Base-by-base conservation (phyloP, 2,888 invertebrate species). In the Cosmia pyralina region DNA sequence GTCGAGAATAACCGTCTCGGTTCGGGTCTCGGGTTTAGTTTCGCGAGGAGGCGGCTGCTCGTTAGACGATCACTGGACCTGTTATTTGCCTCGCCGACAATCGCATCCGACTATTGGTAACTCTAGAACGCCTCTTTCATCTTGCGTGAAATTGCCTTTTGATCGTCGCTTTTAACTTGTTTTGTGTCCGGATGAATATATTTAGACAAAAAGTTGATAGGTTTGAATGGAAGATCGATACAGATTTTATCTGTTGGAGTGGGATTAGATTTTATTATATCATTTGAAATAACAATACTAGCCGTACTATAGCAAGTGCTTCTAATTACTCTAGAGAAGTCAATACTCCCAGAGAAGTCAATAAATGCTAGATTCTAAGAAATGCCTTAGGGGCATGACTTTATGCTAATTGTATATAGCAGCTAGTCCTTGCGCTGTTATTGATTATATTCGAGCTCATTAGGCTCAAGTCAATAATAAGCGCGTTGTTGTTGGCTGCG, bases 121-220 rank as follows among this genome's bases (percentile, higher is more conserved):
- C 89, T 88, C 83, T 85, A 91, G 85, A 89, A 85, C 89, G 90
- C 88, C 89, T 90, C 90, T 90, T 92, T 89, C 87, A 90, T 91
- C 91, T 92, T 82, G 87, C 88, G 88, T 91, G 89, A 93, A 92
- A 91, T 93, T 91, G 90, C 89, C 89, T 90, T 89, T 88, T 85
- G 81, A 85, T 87, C 79, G 88, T 82, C 79, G 86, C 83, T 87
- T 83, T 87, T 87, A 85, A 84, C 86, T 87, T 76, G 85, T 85
- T 88, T 79, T 80, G 79, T 76, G 69, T 73, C 60, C 68, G 52
- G 60, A 83, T 77, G 77, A 81, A 82, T 80, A 75, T 79, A 62
- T 87, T 85, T 79, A 57, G 65, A 78, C 79, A 82, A 85, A 85
- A 86, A 82, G 68, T 81, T 77, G 72, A 72, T 84, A 72, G 69